Base-by-base conservation (phyloP, 2,888 invertebrate species). In the Eugnorisma glareosa region DNA sequence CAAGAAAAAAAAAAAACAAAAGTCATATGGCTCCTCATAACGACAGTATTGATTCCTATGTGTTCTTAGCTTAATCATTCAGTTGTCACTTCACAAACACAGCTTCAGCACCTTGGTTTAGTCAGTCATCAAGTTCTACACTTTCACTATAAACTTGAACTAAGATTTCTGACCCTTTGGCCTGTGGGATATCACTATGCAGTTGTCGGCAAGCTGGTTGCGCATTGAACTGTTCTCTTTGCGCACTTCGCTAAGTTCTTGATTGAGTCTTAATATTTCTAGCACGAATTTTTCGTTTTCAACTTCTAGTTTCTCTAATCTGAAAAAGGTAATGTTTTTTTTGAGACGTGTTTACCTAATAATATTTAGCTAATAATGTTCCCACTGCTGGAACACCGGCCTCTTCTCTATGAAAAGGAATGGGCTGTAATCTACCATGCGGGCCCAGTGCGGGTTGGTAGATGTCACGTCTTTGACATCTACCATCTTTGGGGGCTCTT, bases 231-330 rank as follows among this genome's bases (percentile, higher is more conserved):
- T 95, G 92, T 99, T 99, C 92, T 99, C 98, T 86, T 98, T 97
- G 91, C 98, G 98, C 66, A 99, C 95, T 87, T 98, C 98, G 15
- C 97, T 95, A 87, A 98, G 97, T 92, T 98, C 98, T 90, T 98
- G 97, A 90, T 98, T 97, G 77, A 98, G 94, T 84, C 97, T 96
- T 85, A 98, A 97, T 78, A 98, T 95, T 93, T 98, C 98, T 91
- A 98, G 96, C 10, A 97, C 96, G 18, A 98, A 94, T 89, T 98
- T 97, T 89, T 98, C 98, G 85, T 98, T 98, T 86, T 98, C 98
- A 78, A 93, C 92, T 91, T 96, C 95, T 76, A 95, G 79, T 91
- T 96, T 95, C 83, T 95, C 95, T 89, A 96, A 91, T 88, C 97
- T 97, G 94, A 54, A 94, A 94, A 64, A 75, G 35, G 63, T 3